phyloP scores from a whole-genome alignment of 2,113 vertebrate genomes.

The Columbina picui region DNA sequence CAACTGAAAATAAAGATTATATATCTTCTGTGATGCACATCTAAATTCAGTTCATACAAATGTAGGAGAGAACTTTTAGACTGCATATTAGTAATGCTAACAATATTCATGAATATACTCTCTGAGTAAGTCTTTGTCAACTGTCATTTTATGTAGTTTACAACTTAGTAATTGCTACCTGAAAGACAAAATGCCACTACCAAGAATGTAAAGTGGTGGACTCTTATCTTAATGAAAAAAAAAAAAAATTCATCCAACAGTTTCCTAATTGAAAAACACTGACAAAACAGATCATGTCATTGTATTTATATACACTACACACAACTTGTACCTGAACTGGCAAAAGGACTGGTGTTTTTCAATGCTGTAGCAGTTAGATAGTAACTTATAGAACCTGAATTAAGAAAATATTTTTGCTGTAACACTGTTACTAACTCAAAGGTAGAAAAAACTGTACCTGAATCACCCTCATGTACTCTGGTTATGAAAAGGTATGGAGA shows the following conservation, averaged over 20 bases:
- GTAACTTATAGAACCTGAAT: not conserved
- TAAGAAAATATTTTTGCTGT: not conserved
- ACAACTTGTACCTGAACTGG: not conserved
- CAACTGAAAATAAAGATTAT: constrained; percentile 2
- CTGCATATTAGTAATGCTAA: not conserved
- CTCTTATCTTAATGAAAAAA: not conserved
- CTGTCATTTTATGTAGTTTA: constrained; percentile 26
- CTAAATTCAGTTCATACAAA: not conserved
- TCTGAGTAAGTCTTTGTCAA: constrained; percentile 22
- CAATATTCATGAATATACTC: not conserved
- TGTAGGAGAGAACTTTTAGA: not conserved
- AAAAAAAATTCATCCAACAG: not conserved
- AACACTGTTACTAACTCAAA: not conserved
- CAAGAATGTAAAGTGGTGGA: not conserved
- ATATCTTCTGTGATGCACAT: not conserved
- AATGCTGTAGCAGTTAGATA: not conserved
- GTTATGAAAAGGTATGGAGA: not conserved
- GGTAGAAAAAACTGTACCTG: not conserved
- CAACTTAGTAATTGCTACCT: not conserved
- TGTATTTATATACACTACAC: not conserved
- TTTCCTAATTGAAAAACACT: not conserved
- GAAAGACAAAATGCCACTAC: constrained; percentile 31
- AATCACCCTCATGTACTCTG: not conserved
- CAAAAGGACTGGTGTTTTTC: not conserved
- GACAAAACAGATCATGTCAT: not conserved